Evolutionary conservation across 2,113 vertebrate species (phyloP), one percentile per base, ranked within the genome.

Genomic region (Syngnathoides biaculeatus): DNA sequence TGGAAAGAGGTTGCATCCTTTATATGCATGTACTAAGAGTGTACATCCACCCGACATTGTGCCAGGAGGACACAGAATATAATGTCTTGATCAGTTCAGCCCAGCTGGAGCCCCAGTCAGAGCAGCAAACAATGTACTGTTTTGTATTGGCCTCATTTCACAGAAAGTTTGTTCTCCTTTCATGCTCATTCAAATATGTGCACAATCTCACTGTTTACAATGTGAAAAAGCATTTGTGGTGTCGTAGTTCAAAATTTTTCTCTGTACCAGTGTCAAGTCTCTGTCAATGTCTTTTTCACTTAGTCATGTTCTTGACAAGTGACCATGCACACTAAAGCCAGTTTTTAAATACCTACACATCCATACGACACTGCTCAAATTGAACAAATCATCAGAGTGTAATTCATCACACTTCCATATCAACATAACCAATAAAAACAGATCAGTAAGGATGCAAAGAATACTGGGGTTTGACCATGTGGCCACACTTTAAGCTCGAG

Each of bases 61-160:
- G 65, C 22, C 2, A 57, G 19, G 11, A 1, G 59, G 65, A 63
- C 59, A 5, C 64, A 39, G 26, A 43, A 26, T 42, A 40, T 43
- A 58, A 69, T 42, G 38, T 75, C 45, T 61, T 53, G 59, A 64
- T 64, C 69, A 24, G 0, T 59, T 73, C 38, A 60, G 66, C 70
- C 65, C 79, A 79, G 79, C 67, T 82, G 62, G 65, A 69, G 57
- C 47, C 15, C 58, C 57, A 52, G 24, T 59, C 64, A 64, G 56
- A 65, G 64, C 53, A 43, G 40, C 55, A 38, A 56, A 69, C 15
- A 20, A 50, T 52, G 64, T 12, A 7, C 40, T 47, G 3, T 35
- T 39, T 42, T 72, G 60, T 71, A 64, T 67, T 52, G 47, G 57
- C 64, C 60, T 76, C 73, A n/a, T 62, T 71, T 75, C 58, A 43